Evolutionary conservation across 2,797 vertebrate genomes (phyloP), one percentile per base, ranked within the genome.

Genomic region (Manis javanica): DNA sequence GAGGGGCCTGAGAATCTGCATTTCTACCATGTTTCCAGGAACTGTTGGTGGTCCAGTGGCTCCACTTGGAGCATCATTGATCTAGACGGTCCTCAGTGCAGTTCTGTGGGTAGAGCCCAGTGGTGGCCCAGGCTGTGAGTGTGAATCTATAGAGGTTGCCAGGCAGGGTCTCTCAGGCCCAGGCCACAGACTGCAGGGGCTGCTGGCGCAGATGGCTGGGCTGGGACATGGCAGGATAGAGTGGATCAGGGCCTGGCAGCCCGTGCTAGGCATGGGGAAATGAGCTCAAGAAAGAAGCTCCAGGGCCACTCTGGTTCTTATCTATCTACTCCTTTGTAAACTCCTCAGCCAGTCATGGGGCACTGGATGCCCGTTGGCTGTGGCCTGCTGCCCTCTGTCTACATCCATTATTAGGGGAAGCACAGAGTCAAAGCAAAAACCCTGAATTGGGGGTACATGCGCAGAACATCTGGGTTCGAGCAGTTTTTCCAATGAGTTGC

Each of bases 81-180:
- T 46, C 7, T 14, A 26, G 53, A 66, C 2, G 15, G 2, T 53
- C 9, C 14, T 24, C 37, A 23, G 29, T 29, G 53, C 1, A 1
- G 51, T 37, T 37, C 18, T 19, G 69, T 10, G 8, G 34, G 72
- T 11, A 68, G 61, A 71, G 84, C n/a, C 15, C 59, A 1, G 46
- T 39, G 77, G 34, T 1, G 71, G 68, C 37, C 19, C 0, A 39
- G 16, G 74, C 12, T 0, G 0, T 6, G 61, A 34, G n/a, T 15
- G 6, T 11, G 53, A 51, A 42, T 75, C 34, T 59, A 12, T 7
- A 7, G 46, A 66, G 34, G 19, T 18, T n/a, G 0, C 77, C 26
- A 18, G 26, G 75, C 16, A 51, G 31, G n/a, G 3, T n/a, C 19
- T 85, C 29, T 66, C 23, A 51, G 77, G 68, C 12, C 57, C 37